A percentile compares a stretch with the other conserved stretches of the same genome.
These are phyloP conservation scores for Erethizon dorsatum DNA, from an alignment of 2,797 vertebrate species.

Conservation along the genomic window DNA sequence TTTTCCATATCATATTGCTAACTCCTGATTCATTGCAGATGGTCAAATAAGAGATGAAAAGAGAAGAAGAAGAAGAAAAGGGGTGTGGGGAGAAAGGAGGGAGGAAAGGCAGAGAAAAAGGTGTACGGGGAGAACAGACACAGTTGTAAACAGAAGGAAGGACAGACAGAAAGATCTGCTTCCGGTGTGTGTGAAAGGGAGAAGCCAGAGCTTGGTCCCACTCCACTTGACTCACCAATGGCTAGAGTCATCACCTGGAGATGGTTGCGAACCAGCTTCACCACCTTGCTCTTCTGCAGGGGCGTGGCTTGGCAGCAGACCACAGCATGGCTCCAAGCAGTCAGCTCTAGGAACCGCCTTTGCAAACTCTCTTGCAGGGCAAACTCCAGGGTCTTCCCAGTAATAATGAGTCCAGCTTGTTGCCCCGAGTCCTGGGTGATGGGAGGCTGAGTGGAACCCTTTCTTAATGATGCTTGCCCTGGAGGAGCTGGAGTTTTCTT, in stretches of 20 bases:
- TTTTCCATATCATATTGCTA: background rate
- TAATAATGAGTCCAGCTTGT: constrained; percentile 92
- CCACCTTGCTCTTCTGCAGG: constrained; percentile 96
- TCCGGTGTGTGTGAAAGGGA: background rate
- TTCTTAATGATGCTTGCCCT: rapidly evolving
- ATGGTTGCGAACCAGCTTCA: constrained; percentile 92
- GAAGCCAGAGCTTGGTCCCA: rapidly evolving
- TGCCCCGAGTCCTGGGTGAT: background rate
- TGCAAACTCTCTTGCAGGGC: constrained; percentile 93
- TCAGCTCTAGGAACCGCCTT: constrained; percentile 92
- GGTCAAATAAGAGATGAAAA: background rate
- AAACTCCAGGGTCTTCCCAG: constrained; percentile 94
- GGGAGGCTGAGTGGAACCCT: background rate
- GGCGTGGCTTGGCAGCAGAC: constrained; percentile 97
- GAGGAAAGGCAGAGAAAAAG: background rate
- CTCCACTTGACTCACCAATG: constrained; percentile 91
- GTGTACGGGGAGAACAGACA: background rate
- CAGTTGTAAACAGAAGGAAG: background rate
- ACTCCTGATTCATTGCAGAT: background rate
- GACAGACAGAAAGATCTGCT: background rate
- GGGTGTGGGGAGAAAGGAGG: background rate
- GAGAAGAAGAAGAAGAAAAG: background rate
- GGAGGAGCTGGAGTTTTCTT: constrained; percentile 6
- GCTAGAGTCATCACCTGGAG: constrained; percentile 95
- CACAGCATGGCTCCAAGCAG: constrained; percentile 92